Percentiles rank a stretch among this genome's conserved stretches.
Evolutionary conservation across 2,797 vertebrate genomes (phyloP).

Genomic region (Micropoecilia bifurca): DNA sequence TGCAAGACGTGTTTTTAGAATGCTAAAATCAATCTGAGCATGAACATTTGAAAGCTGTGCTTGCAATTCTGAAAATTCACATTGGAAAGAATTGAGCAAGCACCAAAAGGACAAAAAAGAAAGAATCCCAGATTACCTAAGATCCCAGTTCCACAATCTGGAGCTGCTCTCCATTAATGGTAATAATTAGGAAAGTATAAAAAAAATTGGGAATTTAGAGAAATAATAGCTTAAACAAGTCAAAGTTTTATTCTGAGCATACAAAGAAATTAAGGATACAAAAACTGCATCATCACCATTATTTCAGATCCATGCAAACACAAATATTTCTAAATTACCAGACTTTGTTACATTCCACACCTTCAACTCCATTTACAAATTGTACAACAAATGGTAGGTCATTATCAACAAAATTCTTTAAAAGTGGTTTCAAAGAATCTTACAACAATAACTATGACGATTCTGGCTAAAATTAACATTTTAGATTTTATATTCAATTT

Average conservation of each 20-base stretch:
- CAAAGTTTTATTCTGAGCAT: background rate
- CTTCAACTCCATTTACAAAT: background rate
- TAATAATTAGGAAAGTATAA: background rate
- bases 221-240: background rate
- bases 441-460: background rate
- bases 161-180: background rate
- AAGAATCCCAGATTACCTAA: background rate
- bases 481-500: background rate
- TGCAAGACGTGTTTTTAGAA: conserved; percentile 11
- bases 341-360: background rate
- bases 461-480: background rate
- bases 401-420: background rate
- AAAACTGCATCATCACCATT: background rate
- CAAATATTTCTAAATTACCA: background rate
- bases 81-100: background rate
- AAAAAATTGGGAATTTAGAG: background rate
- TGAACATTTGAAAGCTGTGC: background rate
- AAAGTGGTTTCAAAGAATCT: no score
- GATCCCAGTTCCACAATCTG: background rate
- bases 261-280: background rate
- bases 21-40: background rate
- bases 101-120: no score
- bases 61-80: background rate
- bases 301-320: background rate
- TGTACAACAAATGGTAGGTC: background rate